A percentile compares a stretch with the other conserved stretches of the same genome.
Conservation (phyloP, 2,888 invertebrate species). For the Axea sp. region DNA sequence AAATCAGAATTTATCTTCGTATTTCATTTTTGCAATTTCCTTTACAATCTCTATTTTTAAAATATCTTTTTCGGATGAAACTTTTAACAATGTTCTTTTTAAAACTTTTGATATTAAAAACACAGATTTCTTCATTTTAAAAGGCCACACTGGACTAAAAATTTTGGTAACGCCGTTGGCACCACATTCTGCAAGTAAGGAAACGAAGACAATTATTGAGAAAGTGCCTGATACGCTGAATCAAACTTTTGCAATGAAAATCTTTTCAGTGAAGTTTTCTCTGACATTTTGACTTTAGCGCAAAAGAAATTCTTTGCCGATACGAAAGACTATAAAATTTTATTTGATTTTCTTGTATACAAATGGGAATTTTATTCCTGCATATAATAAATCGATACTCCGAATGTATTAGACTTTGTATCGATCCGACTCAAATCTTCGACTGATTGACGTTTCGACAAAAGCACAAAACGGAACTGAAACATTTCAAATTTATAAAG, state of each 20-base stretch:
- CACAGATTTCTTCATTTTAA: too few relatives aligned
- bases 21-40: too few relatives aligned
- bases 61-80: too few relatives aligned
- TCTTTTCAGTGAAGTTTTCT: conserved; percentile 45
- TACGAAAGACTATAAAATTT: conserved; percentile 32
- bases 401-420: conserved; percentile 21
- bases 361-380: conserved; percentile 47
- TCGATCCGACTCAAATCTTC: conserved; percentile 32
- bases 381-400: conserved; percentile 52
- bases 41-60: too few relatives aligned
- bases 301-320: conserved; percentile 40
- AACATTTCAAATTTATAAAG: conserved; percentile 25
- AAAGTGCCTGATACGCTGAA: conserved; percentile 30
- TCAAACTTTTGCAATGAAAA: conserved; percentile 54
- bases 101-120: too few relatives aligned
- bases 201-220: conserved; percentile 38
- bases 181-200: not conserved
- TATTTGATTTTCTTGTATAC: conserved; percentile 51
- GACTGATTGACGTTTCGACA: too few relatives aligned
- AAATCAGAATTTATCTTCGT: too few relatives aligned
- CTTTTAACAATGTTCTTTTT: too few relatives aligned
- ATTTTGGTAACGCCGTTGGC: conserved; percentile 23
- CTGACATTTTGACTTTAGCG: conserved; percentile 41
- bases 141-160: too few relatives aligned
- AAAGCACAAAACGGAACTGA: conserved; percentile 20